These are phyloP conservation scores for Xestobium rufovillosum DNA, from an alignment of 2,888 invertebrate genomes.

Conservation along the genomic window DNA sequence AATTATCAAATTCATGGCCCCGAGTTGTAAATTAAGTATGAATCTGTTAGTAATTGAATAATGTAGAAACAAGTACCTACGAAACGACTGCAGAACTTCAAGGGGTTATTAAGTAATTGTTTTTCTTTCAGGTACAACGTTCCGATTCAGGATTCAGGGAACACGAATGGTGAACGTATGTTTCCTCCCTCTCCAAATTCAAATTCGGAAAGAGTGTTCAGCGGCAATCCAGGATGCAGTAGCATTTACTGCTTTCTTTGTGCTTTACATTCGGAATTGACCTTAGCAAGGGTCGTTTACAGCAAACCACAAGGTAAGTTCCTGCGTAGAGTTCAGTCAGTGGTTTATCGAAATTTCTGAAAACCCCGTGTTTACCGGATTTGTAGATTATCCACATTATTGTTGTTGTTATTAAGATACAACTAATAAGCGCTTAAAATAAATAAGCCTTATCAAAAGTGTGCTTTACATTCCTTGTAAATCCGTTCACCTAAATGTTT, in stretches of 20 bases:
- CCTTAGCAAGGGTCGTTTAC: constrained; percentile 74
- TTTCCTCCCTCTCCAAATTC: constrained; percentile 72
- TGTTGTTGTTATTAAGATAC: background rate
- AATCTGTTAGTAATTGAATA: too few species aligned
- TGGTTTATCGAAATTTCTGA: background rate
- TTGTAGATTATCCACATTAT: too few species aligned
- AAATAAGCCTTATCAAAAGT: too few species aligned
- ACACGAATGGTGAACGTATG: constrained; percentile 58
- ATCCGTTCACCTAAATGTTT: too few species aligned
- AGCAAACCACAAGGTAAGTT: constrained; percentile 46
- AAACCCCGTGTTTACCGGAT: too few species aligned
- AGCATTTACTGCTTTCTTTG: constrained; percentile 86
- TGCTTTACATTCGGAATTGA: constrained; percentile 80
- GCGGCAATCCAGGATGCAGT: constrained; percentile 62
- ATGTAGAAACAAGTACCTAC: too few species aligned
- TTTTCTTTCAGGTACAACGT: constrained; percentile 84
- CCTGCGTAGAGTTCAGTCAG: background rate
- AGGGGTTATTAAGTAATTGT: too few species aligned
- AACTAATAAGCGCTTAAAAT: too few species aligned
- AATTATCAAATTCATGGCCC: too few species aligned
- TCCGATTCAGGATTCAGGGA: constrained; percentile 39
- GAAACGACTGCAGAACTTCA: too few species aligned
- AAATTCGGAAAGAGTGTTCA: constrained; percentile 62
- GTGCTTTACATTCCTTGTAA: too few species aligned
- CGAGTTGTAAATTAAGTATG: too few species aligned